These are phyloP conservation scores for Romanogobio albipinnatus DNA, from an alignment of 2,113 vertebrate genomes.

Conservation along the genomic window DNA sequence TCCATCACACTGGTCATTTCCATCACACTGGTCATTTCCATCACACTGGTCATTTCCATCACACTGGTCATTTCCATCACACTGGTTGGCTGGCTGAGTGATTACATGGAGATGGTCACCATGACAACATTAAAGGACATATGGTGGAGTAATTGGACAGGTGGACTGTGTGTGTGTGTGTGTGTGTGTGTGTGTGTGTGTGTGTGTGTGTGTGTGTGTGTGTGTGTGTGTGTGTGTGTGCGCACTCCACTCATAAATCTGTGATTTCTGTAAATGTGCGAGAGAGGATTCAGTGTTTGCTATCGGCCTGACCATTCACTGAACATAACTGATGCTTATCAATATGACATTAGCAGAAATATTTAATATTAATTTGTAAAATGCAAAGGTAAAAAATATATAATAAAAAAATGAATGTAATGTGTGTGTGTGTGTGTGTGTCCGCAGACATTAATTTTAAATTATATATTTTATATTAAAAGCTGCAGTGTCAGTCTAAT, in stretches of 20 bases:
- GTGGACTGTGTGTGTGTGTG: constrained; percentile 55
- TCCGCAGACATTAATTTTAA: too few relatives aligned
- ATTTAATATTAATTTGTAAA: not conserved
- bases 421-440: too few relatives aligned
- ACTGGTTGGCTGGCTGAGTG: constrained; percentile 59
- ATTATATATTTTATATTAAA: too few relatives aligned
- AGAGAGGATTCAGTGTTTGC: not conserved
- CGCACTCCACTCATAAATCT: not conserved
- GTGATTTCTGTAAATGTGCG: not conserved
- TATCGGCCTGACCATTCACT: not conserved
- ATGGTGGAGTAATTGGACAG: constrained; percentile 65
- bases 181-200: too few relatives aligned
- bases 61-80: constrained; percentile 62
- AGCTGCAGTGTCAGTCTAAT: too few relatives aligned
- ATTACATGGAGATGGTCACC: constrained; percentile 65
- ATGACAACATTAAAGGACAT: constrained; percentile 64
- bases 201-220: constrained; percentile 54
- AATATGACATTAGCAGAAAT: not conserved
- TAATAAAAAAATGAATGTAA: not conserved
- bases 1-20: constrained; percentile 62
- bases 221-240: constrained; percentile 51
- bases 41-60: constrained; percentile 61
- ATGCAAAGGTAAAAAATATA: not conserved
- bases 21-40: constrained; percentile 63
- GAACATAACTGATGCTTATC: not conserved